Evolutionary conservation across 2,797 vertebrate genomes (phyloP).

Genomic region (Pteropus rufus): DNA sequence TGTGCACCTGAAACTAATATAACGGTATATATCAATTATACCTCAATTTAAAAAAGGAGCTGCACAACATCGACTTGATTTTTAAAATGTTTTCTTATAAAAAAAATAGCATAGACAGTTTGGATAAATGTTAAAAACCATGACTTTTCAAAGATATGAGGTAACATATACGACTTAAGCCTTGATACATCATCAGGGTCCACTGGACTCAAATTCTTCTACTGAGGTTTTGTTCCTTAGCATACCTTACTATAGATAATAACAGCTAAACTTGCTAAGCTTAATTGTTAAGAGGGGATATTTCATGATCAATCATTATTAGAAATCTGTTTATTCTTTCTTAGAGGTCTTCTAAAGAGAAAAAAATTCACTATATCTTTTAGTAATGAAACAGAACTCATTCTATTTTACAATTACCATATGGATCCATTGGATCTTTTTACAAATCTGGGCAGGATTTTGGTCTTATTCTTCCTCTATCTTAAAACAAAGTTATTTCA

Average conservation of each 20-base stretch:
- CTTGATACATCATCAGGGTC: not conserved
- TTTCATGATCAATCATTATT: not conserved
- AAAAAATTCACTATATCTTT: not conserved
- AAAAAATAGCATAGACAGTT: not conserved
- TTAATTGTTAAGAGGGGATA: not conserved
- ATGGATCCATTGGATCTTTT: not conserved
- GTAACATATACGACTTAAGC: not conserved
- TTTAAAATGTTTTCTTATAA: not conserved
- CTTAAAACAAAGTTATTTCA: not conserved
- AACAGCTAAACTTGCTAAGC: not conserved
- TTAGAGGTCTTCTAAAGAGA: not conserved
- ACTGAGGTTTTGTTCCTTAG: not conserved
- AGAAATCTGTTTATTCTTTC: not conserved
- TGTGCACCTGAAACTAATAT: not conserved
- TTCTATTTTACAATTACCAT: not conserved
- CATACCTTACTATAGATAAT: not conserved
- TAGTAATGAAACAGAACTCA: not conserved
- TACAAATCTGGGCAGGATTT: not conserved
- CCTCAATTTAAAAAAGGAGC: not conserved
- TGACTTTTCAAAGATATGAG: not conserved
- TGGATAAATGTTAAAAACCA: not conserved
- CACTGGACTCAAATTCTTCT: not conserved
- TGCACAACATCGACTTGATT: not conserved
- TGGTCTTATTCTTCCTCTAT: not conserved
- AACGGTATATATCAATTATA: not conserved